Percentiles rank a stretch among this genome's conserved stretches.
Conservation (phyloP, 2,888 invertebrate genomes). For the Ypsolopha sequella region DNA sequence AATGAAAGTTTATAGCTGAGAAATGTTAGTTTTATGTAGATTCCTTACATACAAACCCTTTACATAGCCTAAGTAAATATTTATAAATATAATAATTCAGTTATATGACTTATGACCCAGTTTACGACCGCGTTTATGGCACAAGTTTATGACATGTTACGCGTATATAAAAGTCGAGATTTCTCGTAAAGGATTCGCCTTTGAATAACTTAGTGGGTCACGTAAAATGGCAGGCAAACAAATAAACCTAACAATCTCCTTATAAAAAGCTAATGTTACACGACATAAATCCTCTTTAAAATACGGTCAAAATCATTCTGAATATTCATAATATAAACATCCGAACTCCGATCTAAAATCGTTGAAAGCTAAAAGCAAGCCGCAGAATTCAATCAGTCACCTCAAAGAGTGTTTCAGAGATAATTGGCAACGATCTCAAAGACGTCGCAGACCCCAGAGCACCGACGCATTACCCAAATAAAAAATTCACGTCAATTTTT, state of each 20-base stretch:
- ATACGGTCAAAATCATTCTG: too few relatives aligned
- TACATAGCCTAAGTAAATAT: constrained; percentile 33
- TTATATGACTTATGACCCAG: constrained; percentile 27
- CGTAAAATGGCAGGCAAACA: constrained; percentile 10
- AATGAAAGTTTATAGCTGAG: neutral
- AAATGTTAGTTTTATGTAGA: too few relatives aligned
- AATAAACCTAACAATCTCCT: neutral
- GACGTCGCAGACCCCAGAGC: constrained; percentile 18
- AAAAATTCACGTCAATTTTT: constrained; percentile 58
- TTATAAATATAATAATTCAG: constrained; percentile 43
- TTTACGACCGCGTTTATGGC: constrained; percentile 55
- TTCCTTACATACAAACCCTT: neutral
- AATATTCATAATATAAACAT: too few relatives aligned
- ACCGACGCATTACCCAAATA: constrained; percentile 56
- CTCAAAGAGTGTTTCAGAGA: constrained; percentile 45
- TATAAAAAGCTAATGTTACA: too few relatives aligned
- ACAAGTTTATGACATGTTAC: constrained; percentile 58
- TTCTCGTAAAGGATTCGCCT: constrained; percentile 46
- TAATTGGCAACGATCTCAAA: constrained; percentile 46
- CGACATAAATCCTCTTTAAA: too few relatives aligned
- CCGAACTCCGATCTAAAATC: too few relatives aligned
- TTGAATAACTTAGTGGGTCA: constrained; percentile 55
- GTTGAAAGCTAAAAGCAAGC: constrained; percentile 24
- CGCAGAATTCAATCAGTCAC: constrained; percentile 49
- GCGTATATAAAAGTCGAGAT: constrained; percentile 60